Evolutionary conservation across 2,797 vertebrate species (phyloP).

Genomic region (Sebastes steindachneri): DNA sequence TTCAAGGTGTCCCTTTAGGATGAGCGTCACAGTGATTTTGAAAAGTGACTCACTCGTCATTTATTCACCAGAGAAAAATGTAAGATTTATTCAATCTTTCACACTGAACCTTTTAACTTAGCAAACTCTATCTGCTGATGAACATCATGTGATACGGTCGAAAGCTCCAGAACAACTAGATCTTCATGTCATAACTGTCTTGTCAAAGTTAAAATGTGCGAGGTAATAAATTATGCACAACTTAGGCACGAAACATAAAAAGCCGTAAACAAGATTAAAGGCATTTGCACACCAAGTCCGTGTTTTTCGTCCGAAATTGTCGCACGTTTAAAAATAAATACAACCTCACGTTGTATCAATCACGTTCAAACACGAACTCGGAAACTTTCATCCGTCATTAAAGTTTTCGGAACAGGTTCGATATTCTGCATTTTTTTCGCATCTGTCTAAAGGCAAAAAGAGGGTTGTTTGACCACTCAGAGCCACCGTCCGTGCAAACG

Average conservation of each 20-base stretch:
- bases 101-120: neutral
- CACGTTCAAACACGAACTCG: fast-evolving
- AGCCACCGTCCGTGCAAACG: no score
- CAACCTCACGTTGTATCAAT: no score
- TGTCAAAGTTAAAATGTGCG: neutral
- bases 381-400: no score
- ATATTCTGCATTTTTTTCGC: no score
- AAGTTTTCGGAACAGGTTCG: no score
- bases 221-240: neutral
- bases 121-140: neutral
- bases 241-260: neutral
- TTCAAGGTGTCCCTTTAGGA: neutral
- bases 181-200: neutral
- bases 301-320: no score
- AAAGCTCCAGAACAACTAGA: neutral
- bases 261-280: neutral
- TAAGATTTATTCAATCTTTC: constrained; percentile 24
- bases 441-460: no score
- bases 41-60: neutral
- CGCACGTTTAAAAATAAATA: no score
- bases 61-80: constrained; percentile 15
- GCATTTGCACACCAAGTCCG: no score
- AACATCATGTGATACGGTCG: neutral
- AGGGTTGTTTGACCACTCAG: no score
- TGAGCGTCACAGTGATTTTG: neutral